These are phyloP conservation scores for Macropus fuliginosus DNA, from an alignment of 2,797 vertebrate species.

Conservation along the genomic window DNA sequence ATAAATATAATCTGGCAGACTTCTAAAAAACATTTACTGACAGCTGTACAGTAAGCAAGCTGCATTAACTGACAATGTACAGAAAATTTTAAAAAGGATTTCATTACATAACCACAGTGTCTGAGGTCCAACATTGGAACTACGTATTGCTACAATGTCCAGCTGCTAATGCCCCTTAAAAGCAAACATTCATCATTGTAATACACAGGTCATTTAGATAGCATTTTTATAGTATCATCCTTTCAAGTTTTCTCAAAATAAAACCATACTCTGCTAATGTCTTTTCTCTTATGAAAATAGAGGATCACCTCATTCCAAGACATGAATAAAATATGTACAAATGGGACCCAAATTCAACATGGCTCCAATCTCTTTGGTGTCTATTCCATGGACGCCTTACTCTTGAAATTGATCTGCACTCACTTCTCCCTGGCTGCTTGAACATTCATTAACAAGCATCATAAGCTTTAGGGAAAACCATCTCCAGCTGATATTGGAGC, in stretches of 20 bases:
- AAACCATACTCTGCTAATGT: conserved; percentile 15
- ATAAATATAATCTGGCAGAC: conserved; percentile 92
- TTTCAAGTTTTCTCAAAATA: conserved; percentile 40
- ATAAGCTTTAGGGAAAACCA: conserved; percentile 25
- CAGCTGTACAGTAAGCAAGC: conserved; percentile 80
- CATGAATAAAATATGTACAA: conserved; percentile 30
- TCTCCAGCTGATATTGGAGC: conserved; percentile 4
- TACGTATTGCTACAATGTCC: conserved; percentile 77
- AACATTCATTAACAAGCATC: background rate
- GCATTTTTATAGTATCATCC: conserved; percentile 20
- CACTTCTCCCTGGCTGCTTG: background rate
- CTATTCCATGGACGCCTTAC: conserved; percentile 25
- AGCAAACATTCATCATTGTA: conserved; percentile 47
- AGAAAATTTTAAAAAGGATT: conserved; percentile 67
- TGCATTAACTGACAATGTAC: conserved; percentile 52
- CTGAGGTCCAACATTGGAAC: conserved; percentile 77
- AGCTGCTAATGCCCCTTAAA: conserved; percentile 45
- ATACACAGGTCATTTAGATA: conserved; percentile 19
- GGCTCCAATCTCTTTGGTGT: conserved; percentile 62
- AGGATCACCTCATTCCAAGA: conserved; percentile 9
- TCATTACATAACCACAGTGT: conserved; percentile 79
- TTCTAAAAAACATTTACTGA: conserved; percentile 85
- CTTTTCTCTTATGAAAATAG: conserved; percentile 53
- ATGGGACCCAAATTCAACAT: background rate
- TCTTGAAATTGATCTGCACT: background rate